A percentile compares a stretch with the other conserved stretches of the same genome.
Conservation (phyloP, 2,888 invertebrate genomes). For the Serripes groenlandicus region DNA sequence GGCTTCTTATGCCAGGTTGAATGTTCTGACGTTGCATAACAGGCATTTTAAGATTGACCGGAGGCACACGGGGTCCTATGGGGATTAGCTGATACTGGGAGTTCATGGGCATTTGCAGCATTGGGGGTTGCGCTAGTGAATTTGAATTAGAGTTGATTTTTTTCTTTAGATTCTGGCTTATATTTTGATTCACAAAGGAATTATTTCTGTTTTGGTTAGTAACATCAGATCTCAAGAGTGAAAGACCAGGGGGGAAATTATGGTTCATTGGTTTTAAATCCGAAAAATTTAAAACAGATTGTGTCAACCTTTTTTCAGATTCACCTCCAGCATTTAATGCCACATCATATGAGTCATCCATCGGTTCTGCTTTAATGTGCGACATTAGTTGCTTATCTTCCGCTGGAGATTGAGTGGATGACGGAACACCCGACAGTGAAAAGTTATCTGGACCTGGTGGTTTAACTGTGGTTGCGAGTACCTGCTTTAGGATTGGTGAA, state of each 20-base stretch:
- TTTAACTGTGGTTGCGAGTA: too few relatives aligned
- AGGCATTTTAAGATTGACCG: not conserved
- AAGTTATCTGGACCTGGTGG: not conserved
- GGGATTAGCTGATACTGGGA: slow-evolving; percentile 14
- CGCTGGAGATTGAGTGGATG: not conserved
- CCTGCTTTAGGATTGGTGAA: not conserved
- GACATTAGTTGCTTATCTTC: too few relatives aligned
- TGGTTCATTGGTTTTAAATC: slow-evolving; percentile 27
- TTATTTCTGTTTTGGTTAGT: not conserved
- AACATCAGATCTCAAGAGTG: not conserved
- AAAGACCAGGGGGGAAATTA: slow-evolving; percentile 17
- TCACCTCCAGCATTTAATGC: not conserved
- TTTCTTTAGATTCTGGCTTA: not conserved
- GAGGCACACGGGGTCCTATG: slow-evolving; percentile 10
- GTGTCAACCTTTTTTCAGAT: not conserved
- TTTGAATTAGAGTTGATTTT: not conserved
- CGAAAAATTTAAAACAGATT: not conserved
- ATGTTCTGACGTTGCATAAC: not conserved
- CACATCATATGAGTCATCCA: slow-evolving; percentile 50
- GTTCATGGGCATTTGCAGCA: not conserved
- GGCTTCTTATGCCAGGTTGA: not conserved
- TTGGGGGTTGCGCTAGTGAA: not conserved
- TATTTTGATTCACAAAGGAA: not conserved
- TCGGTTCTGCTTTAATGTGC: slow-evolving; percentile 61
- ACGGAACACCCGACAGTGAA: not conserved